Evolutionary conservation across 2,797 vertebrate genomes (phyloP), one percentile per base, ranked within the genome.

Genomic region (Brachymystax lenok): DNA sequence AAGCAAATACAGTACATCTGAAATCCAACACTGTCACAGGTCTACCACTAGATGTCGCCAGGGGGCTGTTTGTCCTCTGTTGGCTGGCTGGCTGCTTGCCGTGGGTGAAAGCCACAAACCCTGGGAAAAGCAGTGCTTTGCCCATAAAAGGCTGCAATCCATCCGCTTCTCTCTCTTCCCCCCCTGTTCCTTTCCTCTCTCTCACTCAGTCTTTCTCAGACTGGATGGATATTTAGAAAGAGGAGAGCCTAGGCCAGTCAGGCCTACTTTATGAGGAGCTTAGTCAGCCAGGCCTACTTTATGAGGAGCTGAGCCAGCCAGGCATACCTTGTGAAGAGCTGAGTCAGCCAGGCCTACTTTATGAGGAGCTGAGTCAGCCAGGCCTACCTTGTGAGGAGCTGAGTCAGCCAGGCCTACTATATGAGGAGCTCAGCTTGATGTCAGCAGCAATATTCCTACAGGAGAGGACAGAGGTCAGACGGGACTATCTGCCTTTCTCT

Each of bases 91-190:
- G 33, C 33, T 35, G 33, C 63, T 12, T 35, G 90, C 92, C 91
- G 78, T 85, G 79, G 89, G 87, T 93, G 90, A 88, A 90, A 91
- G 80, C 89, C 89, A 87, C 92, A 92, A 93, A 93, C 91, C 93
- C 91, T 95, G 94, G 92, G 93, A 94, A 95, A 94, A 93, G 89
- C 92, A 90, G 84, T 75, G 92, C 93, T 93, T 91, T 95, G 86
- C 90, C 94, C 94, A 95, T 94, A 94, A 94, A 95, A 94, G 93
- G 94, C 88, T 92, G 88, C 91, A 92, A 94, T 94, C 93, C 93
- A 93, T 94, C 93, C 93, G 92, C 93, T 94, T 92, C 87, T 92
- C 92, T 92, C 54, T 1, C 90, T 93, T 93, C 92, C 92, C 93
- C 91, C 89, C 88, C 86, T 81, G 88, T 88, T 91, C 88, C 88